Base-by-base conservation (phyloP, 1,140 invertebrate species). In the Polypedilum vanderplanki region DNA sequence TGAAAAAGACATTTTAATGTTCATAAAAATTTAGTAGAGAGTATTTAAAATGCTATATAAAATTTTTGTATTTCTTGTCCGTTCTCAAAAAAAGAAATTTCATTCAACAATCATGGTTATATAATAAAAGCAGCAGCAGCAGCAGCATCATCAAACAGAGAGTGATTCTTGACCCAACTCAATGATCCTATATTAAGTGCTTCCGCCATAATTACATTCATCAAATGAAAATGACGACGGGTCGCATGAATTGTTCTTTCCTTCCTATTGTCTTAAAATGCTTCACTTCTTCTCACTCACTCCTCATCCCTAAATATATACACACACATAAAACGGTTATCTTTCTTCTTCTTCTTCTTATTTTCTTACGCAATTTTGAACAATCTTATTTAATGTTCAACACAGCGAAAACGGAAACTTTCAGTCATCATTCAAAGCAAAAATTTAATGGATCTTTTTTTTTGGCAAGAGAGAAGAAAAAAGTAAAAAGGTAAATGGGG, bases 191-290 rank as follows among this genome's bases (percentile, higher is more conserved):
- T 57, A 57, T 57, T 57, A 57, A 57, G 46, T 57, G 46, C n/a
- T 57, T 57, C 46, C 46, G 10, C n/a, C n/a, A 57, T 57, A 57
- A 57, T 57, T 57, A 57, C 46, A 57, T 57, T 57, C 46, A 57
- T 57, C 46, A 57, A 57, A 57, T 57, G n/a, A n/a, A n/a, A n/a
- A 57, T 57, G 46, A 57, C 46, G 46, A 57, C n/a, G 46, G 46
- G 46, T 57, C 8, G 46, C 46, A 12, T 57, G 46, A 33, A 33
- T 33, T 33, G 24, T 33, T 57, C 46, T 57, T 57, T 57, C 12
- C 46, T n/a, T 57, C 46, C 12, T 57, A 4, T 12, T 46, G 15
- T 46, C 41, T 15, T 33, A 3, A 33, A 33, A 46, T 46, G 15
- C 46, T 57, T 57, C 46, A n/a, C 24, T 33, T 33, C 24, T 33